Conservation (phyloP, 2,797 vertebrate species). For the Rhinoraja longicauda region DNA sequence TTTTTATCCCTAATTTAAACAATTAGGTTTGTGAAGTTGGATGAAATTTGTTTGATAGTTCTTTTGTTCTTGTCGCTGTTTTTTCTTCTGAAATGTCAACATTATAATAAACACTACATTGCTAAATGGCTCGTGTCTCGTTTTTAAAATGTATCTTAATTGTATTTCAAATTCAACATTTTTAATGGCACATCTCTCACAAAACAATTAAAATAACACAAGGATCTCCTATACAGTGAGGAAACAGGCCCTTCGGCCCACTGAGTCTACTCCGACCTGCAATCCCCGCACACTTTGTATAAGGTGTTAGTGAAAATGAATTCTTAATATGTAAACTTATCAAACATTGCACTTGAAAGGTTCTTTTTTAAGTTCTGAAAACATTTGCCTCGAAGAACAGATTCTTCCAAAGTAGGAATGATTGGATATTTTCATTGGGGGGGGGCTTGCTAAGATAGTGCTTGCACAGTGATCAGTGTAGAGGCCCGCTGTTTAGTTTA, state of each 20-base stretch:
- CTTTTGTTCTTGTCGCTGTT: conserved; percentile 33
- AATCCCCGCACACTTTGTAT: no score
- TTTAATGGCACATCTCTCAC: not conserved
- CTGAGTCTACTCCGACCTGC: no score
- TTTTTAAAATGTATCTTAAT: conserved; percentile 23
- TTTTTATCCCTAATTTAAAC: conserved; percentile 25
- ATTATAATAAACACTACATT: conserved; percentile 38
- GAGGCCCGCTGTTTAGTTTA: no score
- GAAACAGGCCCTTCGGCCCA: no score
- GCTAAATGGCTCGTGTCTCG: not conserved
- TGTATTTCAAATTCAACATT: not conserved
- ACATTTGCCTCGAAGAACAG: not conserved
- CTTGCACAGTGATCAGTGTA: no score
- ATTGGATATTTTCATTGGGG: no score
- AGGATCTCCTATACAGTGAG: not conserved
- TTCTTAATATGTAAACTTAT: not conserved
- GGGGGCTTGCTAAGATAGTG: no score
- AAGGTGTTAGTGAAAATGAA: not conserved
- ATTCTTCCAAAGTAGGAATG: not conserved
- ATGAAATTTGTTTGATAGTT: conserved; percentile 13
- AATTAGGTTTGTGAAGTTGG: conserved; percentile 21
- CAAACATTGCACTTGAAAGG: not conserved
- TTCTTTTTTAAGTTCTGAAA: not conserved
- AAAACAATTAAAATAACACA: not conserved
- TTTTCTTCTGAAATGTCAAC: conserved; percentile 35